A percentile compares a stretch with the other conserved stretches of the same genome.
These are phyloP conservation scores for Periophthalmus modestus DNA, from an alignment of 2,113 vertebrate genomes.

Conservation along the genomic window DNA sequence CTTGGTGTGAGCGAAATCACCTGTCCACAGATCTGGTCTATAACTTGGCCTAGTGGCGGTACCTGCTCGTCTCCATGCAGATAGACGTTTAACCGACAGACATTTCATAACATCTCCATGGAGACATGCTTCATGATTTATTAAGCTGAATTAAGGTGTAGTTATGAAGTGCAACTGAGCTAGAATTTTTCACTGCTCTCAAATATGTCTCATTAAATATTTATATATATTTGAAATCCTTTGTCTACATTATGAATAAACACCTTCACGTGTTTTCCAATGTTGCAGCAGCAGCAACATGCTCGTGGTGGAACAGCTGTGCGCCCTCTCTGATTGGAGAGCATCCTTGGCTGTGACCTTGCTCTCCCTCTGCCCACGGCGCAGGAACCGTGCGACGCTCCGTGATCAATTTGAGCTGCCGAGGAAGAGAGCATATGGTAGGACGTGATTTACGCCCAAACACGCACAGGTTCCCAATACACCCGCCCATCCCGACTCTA, in stretches of 20 bases:
- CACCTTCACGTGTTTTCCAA: background rate
- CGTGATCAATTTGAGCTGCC: slow-evolving; percentile 64
- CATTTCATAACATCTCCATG: too few relatives aligned
- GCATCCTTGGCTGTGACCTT: slow-evolving; percentile 75
- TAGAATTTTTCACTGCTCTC: background rate
- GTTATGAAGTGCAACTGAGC: background rate
- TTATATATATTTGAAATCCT: background rate
- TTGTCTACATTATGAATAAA: background rate
- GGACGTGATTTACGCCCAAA: slow-evolving; percentile 63
- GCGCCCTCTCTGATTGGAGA: slow-evolving; percentile 61
- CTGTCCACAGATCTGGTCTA: too few relatives aligned
- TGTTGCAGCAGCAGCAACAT: slow-evolving; percentile 38
- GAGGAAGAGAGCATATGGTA: slow-evolving; percentile 56
- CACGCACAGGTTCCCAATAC: slow-evolving; percentile 27
- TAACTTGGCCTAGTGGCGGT: too few relatives aligned
- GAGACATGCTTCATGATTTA: too few relatives aligned
- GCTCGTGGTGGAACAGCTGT: slow-evolving; percentile 55
- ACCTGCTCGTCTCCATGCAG: too few relatives aligned
- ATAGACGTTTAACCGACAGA: too few relatives aligned
- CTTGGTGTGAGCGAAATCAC: too few relatives aligned
- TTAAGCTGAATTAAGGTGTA: too few relatives aligned
- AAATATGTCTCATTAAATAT: background rate
- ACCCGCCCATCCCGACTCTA: background rate
- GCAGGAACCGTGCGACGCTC: slow-evolving; percentile 50
- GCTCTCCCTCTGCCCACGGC: slow-evolving; percentile 49